phyloP scores from a whole-genome alignment of 1,140 invertebrate genomes.

The Mizuhopecten yessoensis region DNA sequence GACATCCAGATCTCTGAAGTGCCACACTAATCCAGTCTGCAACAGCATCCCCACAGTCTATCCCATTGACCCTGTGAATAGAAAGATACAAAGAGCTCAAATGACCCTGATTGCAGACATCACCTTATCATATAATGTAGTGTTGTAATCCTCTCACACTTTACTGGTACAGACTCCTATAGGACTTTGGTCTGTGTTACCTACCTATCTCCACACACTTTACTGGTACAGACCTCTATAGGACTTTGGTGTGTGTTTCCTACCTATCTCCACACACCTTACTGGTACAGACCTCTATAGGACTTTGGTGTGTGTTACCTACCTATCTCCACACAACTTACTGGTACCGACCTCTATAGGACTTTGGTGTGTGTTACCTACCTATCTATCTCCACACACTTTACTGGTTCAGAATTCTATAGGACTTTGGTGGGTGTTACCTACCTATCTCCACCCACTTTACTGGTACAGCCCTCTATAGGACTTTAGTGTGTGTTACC shows the following conservation, averaged over 20 bases:
- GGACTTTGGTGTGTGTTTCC: too few species aligned
- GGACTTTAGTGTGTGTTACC: neutral
- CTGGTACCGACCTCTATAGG: too few species aligned
- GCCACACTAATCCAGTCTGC: constrained; percentile 76
- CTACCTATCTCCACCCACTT: constrained; percentile 85
- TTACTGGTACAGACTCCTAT: too few species aligned
- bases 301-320: neutral
- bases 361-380: too few species aligned
- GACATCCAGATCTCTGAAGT: constrained; percentile 72
- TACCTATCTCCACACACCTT: neutral
- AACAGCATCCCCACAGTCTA: constrained; percentile 90
- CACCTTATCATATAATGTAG: too few species aligned
- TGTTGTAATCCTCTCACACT: constrained; percentile 85
- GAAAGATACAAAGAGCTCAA: neutral
- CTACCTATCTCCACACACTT: neutral
- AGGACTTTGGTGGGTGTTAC: constrained; percentile 38
- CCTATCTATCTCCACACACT: constrained; percentile 93
- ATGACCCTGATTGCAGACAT: neutral
- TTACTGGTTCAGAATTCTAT: constrained; percentile 83
- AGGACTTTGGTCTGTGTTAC: too few species aligned
- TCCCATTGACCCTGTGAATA: constrained; percentile 86
- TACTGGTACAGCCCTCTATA: too few species aligned
- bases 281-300: neutral
- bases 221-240: neutral
- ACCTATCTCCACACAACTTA: too few species aligned